Evolutionary conservation across 2,888 invertebrate species (phyloP).

Genomic region (Parnassius orleans): DNA sequence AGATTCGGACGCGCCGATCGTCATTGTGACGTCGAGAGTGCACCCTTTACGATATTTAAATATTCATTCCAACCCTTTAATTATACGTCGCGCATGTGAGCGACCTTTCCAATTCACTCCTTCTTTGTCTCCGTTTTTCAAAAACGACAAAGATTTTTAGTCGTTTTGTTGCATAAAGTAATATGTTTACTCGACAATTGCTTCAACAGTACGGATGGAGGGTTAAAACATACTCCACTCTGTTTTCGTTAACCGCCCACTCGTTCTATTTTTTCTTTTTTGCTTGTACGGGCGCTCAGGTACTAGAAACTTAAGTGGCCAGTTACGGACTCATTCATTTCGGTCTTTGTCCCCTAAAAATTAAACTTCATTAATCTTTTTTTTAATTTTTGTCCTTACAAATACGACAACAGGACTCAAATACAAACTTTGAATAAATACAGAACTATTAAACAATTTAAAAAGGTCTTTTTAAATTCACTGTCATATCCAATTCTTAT

Average conservation of each 20-base stretch:
- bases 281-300: constrained; percentile 11
- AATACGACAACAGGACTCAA: too few species aligned
- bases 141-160: constrained; percentile 38
- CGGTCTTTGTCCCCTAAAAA: constrained; percentile 22
- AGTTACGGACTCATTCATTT: constrained; percentile 24
- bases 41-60: constrained; percentile 73
- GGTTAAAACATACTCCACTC: constrained; percentile 28
- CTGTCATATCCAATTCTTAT: too few species aligned
- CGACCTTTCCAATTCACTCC: constrained; percentile 53
- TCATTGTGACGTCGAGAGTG: constrained; percentile 67
- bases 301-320: constrained; percentile 26
- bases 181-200: constrained; percentile 36
- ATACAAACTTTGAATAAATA: too few species aligned
- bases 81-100: constrained; percentile 76
- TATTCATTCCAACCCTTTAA: constrained; percentile 78
- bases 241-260: constrained; percentile 28
- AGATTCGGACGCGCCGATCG: constrained; percentile 70
- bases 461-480: too few species aligned
- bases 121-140: constrained; percentile 44
- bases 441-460: too few species aligned
- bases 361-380: neutral
- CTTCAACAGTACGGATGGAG: constrained; percentile 29
- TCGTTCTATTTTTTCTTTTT: constrained; percentile 18
- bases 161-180: constrained; percentile 36
- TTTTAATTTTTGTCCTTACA: too few species aligned